These are phyloP conservation scores for Calliopum simillimum DNA, from an alignment of 2,888 invertebrate genomes.

Conservation along the genomic window DNA sequence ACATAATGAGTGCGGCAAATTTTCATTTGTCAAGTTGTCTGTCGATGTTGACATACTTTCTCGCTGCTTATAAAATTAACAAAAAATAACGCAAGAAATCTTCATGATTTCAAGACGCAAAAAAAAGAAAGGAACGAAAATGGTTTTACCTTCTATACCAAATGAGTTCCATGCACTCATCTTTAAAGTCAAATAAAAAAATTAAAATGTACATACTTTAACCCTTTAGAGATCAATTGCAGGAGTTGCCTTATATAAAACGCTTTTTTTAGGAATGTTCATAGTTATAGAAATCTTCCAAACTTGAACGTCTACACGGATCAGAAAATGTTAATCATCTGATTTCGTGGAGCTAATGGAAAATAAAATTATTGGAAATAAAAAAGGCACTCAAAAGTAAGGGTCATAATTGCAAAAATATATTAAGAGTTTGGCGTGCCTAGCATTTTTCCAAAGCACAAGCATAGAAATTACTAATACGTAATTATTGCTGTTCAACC, in stretches of 20 bases:
- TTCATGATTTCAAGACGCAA: constrained; percentile 1
- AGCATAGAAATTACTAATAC: too few species aligned
- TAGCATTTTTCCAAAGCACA: too few species aligned
- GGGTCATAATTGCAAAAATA: too few species aligned
- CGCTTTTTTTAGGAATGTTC: too few species aligned
- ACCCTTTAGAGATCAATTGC: constrained; percentile 10
- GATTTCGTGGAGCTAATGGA: too few species aligned
- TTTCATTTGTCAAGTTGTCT: constrained; percentile 64
- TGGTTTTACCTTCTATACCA: neutral
- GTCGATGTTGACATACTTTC: constrained; percentile 64
- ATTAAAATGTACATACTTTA: constrained; percentile 24
- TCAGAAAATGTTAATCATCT: too few species aligned
- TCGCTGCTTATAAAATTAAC: constrained; percentile 53
- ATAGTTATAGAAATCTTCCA: too few species aligned
- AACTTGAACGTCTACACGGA: too few species aligned
- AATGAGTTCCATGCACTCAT: constrained; percentile 43
- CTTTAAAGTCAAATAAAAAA: constrained; percentile 32
- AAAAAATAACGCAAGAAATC: constrained; percentile 26
- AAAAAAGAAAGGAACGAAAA: constrained; percentile 23
- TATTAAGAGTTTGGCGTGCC: too few species aligned
- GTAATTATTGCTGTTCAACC: too few species aligned
- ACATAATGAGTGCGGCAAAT: constrained; percentile 45
- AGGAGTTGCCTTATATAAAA: neutral
- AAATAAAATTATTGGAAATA: too few species aligned
- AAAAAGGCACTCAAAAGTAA: too few species aligned